phyloP scores from a whole-genome alignment of 2,113 vertebrate species.

The Leptocoma aspasia region DNA sequence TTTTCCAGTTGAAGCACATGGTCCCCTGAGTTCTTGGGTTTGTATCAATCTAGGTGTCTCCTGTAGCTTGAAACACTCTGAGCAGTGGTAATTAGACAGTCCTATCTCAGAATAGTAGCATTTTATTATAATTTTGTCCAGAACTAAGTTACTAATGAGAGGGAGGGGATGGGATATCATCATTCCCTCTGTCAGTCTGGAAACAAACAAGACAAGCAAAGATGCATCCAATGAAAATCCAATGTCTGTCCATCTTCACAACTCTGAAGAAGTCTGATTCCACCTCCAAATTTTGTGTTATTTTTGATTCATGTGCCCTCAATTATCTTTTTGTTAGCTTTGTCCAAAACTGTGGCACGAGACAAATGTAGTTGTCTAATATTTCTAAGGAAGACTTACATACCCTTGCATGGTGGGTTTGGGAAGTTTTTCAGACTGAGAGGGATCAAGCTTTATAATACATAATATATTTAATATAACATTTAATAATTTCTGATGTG shows the following conservation, averaged over 20 bases:
- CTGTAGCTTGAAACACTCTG: not conserved
- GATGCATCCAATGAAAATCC: not conserved
- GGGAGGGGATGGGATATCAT: not conserved
- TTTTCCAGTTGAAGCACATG: not conserved
- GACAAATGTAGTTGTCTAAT: not conserved
- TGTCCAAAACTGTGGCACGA: not conserved
- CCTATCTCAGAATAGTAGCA: not conserved
- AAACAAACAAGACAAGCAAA: not conserved
- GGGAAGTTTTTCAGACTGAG: not conserved
- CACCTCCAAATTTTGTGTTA: not conserved
- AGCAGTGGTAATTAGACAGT: not conserved
- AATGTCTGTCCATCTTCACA: not conserved
- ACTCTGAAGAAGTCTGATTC: not conserved
- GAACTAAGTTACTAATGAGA: not conserved
- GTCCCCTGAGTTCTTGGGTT: not conserved
- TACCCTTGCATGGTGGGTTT: not conserved
- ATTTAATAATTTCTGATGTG: not conserved
- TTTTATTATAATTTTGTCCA: not conserved
- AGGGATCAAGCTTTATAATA: not conserved
- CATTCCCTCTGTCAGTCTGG: not conserved
- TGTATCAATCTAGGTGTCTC: not conserved
- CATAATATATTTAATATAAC: no score
- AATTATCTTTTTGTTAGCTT: not conserved
- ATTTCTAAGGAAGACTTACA: not conserved
- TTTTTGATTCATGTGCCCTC: not conserved